Conservation (phyloP, 2,797 vertebrate species). For the Lacerta agilis region DNA sequence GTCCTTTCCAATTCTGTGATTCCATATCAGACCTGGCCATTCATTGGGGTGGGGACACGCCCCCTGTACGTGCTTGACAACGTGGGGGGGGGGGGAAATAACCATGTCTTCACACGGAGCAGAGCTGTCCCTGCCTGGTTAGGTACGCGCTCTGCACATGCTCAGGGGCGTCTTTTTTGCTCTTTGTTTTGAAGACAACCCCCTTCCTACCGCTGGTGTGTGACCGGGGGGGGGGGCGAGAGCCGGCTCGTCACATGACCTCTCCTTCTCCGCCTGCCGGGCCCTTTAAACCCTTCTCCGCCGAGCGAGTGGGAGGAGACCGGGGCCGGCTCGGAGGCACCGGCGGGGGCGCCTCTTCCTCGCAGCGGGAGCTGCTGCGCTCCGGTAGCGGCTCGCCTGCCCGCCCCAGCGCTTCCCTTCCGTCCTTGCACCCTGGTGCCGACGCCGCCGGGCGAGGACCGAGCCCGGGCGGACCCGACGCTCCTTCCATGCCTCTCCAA, state of each 20-base stretch:
- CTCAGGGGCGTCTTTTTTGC: not conserved
- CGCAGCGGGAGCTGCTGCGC: not conserved
- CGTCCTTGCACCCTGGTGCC: not conserved
- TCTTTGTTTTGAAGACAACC: not conserved
- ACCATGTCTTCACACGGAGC: not conserved
- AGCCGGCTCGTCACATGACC: not conserved
- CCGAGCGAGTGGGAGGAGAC: not conserved
- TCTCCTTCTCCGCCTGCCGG: not conserved
- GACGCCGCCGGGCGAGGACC: conserved; percentile 25
- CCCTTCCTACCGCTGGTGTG: not conserved
- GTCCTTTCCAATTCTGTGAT: too few relatives aligned
- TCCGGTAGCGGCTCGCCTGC: not conserved
- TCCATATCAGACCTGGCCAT: not conserved
- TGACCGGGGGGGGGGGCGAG: not conserved
- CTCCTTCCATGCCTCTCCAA: conserved; percentile 45
- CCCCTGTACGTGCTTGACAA: not conserved
- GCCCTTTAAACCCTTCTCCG: not conserved
- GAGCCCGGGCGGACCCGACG: conserved; percentile 3
- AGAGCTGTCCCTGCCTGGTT: not conserved
- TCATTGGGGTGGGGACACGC: not conserved
- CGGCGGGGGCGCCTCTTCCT: not conserved
- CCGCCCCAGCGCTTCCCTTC: too few relatives aligned
- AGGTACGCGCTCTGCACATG: not conserved
- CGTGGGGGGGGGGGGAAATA: too few relatives aligned
- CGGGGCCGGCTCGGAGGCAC: too few relatives aligned